A percentile compares a stretch with the other conserved stretches of the same genome.
Conservation (phyloP, 2,113 vertebrate species). For the Nasalis larvatus region DNA sequence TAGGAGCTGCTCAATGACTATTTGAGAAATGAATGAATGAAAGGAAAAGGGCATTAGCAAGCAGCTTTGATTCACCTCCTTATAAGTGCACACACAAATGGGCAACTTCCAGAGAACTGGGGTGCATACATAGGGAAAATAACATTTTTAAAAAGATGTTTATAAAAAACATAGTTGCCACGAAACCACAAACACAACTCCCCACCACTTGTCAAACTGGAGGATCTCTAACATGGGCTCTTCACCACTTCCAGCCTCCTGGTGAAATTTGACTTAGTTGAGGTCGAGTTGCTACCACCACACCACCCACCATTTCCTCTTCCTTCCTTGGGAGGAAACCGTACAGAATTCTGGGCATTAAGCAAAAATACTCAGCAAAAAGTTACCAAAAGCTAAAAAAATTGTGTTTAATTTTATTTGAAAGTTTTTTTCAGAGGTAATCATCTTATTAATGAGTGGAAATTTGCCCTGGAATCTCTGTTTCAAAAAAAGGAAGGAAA, state of each 20-base stretch:
- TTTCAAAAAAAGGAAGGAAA: conserved; percentile 21
- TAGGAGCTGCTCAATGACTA: background rate
- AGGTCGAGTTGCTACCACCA: background rate
- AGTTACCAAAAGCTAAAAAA: background rate
- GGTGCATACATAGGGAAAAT: background rate
- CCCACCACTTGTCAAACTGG: background rate
- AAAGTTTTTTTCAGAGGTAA: background rate
- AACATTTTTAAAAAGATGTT: background rate
- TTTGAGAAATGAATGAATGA: background rate
- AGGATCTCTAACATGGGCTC: background rate
- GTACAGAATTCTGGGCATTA: background rate
- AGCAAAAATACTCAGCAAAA: background rate
- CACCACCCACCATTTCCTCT: conserved; percentile 47
- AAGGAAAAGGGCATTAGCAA: background rate
- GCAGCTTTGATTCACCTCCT: too few relatives aligned
- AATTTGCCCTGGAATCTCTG: background rate
- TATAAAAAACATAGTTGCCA: background rate
- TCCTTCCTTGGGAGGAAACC: conserved; percentile 37
- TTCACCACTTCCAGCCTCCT: conserved; percentile 43
- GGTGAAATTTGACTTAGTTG: background rate
- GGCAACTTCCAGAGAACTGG: background rate
- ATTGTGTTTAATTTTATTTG: background rate
- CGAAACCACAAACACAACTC: background rate
- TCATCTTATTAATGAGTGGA: background rate
- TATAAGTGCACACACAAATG: accelerated